phyloP scores from a whole-genome alignment of 1,140 invertebrate species.

The Leptonema lineaticorne region DNA sequence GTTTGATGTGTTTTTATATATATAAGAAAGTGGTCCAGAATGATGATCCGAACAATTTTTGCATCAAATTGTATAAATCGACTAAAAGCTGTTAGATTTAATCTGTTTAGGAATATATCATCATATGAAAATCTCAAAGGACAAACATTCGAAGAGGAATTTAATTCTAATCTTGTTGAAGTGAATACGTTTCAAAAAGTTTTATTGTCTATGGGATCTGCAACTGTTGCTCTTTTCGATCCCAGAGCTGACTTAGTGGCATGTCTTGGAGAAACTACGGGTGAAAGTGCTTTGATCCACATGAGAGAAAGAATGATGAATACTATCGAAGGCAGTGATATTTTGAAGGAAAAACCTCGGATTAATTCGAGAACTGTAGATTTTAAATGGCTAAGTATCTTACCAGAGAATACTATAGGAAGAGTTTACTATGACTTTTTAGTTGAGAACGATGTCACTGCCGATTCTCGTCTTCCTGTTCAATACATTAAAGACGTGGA shows the following conservation, averaged over 20 bases:
- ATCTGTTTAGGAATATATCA: neutral
- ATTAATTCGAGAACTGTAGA: constrained; percentile 85
- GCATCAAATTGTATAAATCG: neutral
- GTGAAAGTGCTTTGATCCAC: constrained; percentile 65
- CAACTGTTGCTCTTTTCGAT: constrained; percentile 70
- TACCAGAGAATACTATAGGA: constrained; percentile 82
- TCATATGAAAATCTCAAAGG: neutral
- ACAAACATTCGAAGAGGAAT: constrained; percentile 52
- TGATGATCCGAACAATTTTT: neutral
- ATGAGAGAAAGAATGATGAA: constrained; percentile 69
- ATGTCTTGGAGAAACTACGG: constrained; percentile 88
- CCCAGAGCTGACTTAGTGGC: constrained; percentile 93
- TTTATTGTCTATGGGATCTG: constrained; percentile 78
- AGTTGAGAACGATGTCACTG: constrained; percentile 81
- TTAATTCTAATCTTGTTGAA: constrained; percentile 66
- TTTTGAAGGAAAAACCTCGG: constrained; percentile 77
- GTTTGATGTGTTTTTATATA: too few species aligned
- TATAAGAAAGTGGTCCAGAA: too few species aligned
- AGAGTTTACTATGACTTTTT: constrained; percentile 83
- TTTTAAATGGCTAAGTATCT: constrained; percentile 65
- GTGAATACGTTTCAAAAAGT: constrained; percentile 72
- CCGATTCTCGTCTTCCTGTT: constrained; percentile 85
- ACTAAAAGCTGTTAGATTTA: neutral
- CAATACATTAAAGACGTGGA: constrained; percentile 90
- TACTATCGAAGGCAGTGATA: constrained; percentile 68